Conservation (phyloP, 2,113 vertebrate genomes). For the Hyaena hyaena region DNA sequence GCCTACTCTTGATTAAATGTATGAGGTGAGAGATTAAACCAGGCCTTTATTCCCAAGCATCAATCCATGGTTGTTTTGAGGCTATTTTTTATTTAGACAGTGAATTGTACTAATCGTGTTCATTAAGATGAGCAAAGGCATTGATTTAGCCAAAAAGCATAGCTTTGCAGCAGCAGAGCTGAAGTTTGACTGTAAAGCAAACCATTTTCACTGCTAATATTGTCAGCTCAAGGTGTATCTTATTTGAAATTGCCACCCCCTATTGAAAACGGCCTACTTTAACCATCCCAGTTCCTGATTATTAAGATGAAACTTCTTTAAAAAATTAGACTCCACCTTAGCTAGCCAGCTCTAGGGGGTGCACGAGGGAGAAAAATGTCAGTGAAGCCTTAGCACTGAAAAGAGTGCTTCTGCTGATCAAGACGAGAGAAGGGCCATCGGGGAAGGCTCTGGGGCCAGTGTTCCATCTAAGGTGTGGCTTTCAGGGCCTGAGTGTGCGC, state of each 20-base stretch:
- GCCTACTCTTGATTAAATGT: conserved; percentile 32
- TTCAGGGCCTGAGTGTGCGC: not conserved
- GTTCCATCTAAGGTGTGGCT: not conserved
- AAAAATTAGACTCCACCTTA: not conserved
- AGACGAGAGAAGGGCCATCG: rapidly evolving
- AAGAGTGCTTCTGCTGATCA: not conserved
- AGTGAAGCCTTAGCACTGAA: not conserved
- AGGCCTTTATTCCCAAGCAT: conserved; percentile 17
- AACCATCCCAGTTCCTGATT: not conserved
- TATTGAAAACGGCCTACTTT: not conserved
- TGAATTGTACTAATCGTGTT: conserved; percentile 48
- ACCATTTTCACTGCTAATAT: not conserved
- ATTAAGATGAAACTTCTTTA: not conserved
- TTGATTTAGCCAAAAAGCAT: conserved; percentile 28
- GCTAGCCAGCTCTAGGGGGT: not conserved
- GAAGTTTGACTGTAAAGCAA: not conserved
- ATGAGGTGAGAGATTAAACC: not conserved
- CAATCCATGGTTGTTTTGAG: not conserved
- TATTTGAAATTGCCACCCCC: not conserved
- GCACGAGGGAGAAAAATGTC: too few relatives aligned
- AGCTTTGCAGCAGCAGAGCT: not conserved
- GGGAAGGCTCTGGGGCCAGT: rapidly evolving
- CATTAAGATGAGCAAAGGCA: conserved; percentile 30
- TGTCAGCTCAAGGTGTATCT: not conserved
- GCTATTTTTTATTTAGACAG: not conserved